Evolutionary conservation across 2,797 vertebrate species (phyloP).

Genomic region (Menidia menidia): DNA sequence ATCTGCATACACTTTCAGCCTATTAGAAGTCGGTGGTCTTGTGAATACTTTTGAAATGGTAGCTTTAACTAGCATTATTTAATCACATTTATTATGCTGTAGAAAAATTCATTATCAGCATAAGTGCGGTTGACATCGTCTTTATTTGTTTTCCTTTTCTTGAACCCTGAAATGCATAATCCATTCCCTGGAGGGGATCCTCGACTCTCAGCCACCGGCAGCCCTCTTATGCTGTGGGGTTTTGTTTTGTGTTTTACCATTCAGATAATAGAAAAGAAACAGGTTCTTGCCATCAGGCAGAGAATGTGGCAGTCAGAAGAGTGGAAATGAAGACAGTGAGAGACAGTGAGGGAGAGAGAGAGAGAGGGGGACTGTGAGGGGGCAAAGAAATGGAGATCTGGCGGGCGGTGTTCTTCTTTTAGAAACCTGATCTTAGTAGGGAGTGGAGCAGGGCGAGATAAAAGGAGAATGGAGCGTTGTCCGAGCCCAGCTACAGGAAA

Average conservation of each 20-base stretch:
- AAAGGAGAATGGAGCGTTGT: constrained; percentile 80
- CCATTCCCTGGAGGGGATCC: neutral
- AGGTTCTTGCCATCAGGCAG: constrained; percentile 28
- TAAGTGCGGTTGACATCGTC: too few relatives aligned
- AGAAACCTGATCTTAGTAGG: constrained; percentile 76
- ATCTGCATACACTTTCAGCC: too few relatives aligned
- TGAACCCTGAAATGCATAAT: too few relatives aligned
- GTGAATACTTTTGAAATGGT: too few relatives aligned
- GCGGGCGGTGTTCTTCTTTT: constrained; percentile 69
- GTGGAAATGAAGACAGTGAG: constrained; percentile 4
- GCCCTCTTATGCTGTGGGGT: constrained; percentile 42
- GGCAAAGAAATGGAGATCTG: constrained; percentile 44
- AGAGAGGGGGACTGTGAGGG: constrained; percentile 13
- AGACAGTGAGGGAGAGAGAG: constrained; percentile 19
- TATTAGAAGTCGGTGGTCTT: too few relatives aligned
- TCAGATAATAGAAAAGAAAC: constrained; percentile 30
- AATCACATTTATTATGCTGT: too few relatives aligned
- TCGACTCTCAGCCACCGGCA: constrained; percentile 2
- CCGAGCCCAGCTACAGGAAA: constrained; percentile 74
- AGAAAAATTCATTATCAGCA: too few relatives aligned
- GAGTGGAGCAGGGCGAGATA: constrained; percentile 68
- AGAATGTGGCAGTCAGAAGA: constrained; percentile 9
- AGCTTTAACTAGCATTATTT: too few relatives aligned
- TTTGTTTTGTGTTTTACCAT: neutral
- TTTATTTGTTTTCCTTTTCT: too few relatives aligned